Conservation (phyloP, 2,113 vertebrate species). For the Pseudopodoces humilis region DNA sequence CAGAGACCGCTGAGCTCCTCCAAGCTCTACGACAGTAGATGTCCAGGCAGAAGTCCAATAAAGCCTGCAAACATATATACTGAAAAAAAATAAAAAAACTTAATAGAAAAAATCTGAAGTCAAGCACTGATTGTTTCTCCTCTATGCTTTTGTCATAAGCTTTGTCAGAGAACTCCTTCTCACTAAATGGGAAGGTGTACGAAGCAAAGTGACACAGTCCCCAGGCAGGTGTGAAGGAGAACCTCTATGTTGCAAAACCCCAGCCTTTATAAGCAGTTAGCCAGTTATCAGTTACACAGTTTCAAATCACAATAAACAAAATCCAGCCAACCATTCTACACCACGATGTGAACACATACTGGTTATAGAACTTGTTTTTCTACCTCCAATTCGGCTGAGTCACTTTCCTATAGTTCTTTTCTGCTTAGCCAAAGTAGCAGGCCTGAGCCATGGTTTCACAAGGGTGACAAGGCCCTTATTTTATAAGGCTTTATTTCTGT, state of each 20-base stretch:
- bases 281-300: not conserved
- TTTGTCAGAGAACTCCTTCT: not conserved
- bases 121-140: not conserved
- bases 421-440: not conserved
- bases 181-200: not conserved
- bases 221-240: not conserved
- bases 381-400: not conserved
- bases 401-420: not conserved
- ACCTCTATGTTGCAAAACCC: not conserved
- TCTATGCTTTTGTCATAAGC: not conserved
- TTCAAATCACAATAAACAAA: not conserved
- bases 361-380: not conserved
- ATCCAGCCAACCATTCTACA: not conserved
- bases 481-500: not conserved
- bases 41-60: not conserved
- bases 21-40: not conserved
- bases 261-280: no score
- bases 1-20: not conserved
- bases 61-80: not conserved
- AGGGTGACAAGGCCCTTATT: not conserved
- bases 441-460: not conserved
- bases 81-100: no score
- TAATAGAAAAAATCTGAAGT: not conserved
- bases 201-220: fast-evolving
- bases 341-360: not conserved